These are phyloP conservation scores for Petromus typicus DNA, from an alignment of 2,113 vertebrate species.

Conservation along the genomic window DNA sequence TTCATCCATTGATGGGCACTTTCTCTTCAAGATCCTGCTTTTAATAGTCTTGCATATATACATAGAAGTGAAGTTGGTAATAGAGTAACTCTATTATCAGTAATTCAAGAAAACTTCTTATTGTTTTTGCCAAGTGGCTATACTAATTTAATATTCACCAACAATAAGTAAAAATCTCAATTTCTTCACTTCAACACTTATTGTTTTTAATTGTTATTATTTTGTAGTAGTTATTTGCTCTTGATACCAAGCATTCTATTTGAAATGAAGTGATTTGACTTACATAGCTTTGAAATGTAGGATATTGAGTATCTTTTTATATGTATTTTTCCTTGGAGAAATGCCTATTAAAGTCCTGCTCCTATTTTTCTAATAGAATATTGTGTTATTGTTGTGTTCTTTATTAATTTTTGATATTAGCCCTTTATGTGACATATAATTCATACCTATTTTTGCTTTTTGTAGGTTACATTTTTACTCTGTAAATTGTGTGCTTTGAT, in stretches of 20 bases:
- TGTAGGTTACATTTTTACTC: neutral
- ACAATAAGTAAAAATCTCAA: neutral
- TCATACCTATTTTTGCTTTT: neutral
- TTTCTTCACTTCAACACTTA: neutral
- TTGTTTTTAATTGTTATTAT: too few relatives aligned
- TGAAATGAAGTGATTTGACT: neutral
- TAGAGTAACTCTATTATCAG: neutral
- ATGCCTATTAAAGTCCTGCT: neutral
- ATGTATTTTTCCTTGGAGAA: neutral
- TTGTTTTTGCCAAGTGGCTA: neutral
- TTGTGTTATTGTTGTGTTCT: neutral
- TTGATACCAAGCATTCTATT: neutral
- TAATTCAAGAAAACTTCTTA: neutral
- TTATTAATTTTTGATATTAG: neutral
- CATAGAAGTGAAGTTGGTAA: neutral
- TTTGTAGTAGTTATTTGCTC: neutral
- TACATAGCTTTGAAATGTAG: neutral
- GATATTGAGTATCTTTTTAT: neutral
- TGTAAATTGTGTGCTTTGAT: neutral
- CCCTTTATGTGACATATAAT: neutral
- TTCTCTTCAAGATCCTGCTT: neutral
- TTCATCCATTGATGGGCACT: neutral
- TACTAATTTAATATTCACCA: neutral
- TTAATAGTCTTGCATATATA: neutral
- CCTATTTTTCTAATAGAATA: neutral